Conservation (phyloP, 2,113 vertebrate species). For the Lamprotornis superbus region DNA sequence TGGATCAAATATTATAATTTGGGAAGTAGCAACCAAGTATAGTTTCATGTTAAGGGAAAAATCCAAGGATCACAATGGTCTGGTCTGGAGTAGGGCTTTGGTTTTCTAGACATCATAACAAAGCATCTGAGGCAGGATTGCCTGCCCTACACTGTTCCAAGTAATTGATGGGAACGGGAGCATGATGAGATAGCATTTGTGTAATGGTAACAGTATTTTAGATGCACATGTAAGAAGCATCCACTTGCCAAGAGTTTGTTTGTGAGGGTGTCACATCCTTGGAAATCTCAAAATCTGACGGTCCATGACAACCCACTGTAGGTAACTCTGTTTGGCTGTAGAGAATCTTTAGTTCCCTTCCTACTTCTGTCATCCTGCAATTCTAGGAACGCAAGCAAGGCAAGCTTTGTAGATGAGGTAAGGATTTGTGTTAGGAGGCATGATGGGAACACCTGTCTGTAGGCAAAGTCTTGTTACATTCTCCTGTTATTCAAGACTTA, state of each 20-base stretch:
- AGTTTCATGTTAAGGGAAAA: not conserved
- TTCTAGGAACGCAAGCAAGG: not conserved
- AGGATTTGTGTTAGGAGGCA: not conserved
- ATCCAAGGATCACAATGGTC: not conserved
- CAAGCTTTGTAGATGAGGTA: not conserved
- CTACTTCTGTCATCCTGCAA: not conserved
- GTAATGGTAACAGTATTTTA: not conserved
- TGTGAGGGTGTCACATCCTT: not conserved
- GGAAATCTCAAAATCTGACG: not conserved
- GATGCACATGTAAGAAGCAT: not conserved
- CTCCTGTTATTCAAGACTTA: not conserved
- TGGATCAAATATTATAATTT: not conserved
- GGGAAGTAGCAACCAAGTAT: not conserved
- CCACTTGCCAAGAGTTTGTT: not conserved
- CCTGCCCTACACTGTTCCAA: not conserved
- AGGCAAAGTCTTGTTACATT: not conserved
- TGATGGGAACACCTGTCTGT: not conserved
- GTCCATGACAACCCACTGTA: not conserved
- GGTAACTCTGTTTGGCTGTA: not conserved
- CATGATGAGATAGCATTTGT: fast-evolving
- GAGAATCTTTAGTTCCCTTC: not conserved
- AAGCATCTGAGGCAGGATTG: not conserved
- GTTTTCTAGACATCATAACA: not conserved
- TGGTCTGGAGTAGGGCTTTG: not conserved
- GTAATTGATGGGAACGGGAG: not conserved